Conservation (phyloP, 2,888 invertebrate genomes). For the Loripinus fragilis region DNA sequence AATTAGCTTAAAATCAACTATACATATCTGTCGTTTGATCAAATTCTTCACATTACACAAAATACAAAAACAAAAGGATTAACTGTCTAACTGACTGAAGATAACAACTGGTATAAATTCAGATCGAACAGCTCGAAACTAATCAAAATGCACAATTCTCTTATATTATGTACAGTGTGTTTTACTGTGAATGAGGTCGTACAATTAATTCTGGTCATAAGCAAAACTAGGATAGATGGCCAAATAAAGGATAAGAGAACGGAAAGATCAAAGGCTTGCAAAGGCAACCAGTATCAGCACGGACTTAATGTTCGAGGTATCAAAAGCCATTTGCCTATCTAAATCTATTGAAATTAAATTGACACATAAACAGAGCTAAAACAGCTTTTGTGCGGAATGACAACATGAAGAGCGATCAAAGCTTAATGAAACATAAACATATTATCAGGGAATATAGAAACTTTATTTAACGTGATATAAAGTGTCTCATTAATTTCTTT, state of each 20-base stretch:
- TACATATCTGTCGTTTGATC: too few relatives aligned
- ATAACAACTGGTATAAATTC: too few relatives aligned
- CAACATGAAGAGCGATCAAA: conserved; percentile 9
- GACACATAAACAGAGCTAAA: conserved; percentile 4
- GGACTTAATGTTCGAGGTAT: conserved; percentile 11
- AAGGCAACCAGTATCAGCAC: background rate
- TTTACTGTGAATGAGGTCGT: too few relatives aligned
- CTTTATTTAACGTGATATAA: conserved; percentile 6
- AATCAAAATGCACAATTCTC: too few relatives aligned
- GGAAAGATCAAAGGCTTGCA: background rate
- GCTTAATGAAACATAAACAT: conserved; percentile 5
- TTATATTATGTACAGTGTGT: too few relatives aligned
- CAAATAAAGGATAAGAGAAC: background rate
- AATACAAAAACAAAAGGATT: too few relatives aligned
- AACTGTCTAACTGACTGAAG: too few relatives aligned
- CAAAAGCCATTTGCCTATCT: conserved; percentile 12
- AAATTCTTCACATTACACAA: too few relatives aligned
- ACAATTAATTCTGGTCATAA: conserved; percentile 2
- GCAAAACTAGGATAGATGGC: conserved; percentile 1
- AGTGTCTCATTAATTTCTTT: conserved; percentile 13
- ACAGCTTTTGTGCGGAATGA: conserved; percentile 12
- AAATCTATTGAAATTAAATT: conserved; percentile 4
- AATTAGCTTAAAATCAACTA: too few relatives aligned
- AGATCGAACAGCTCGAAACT: too few relatives aligned
- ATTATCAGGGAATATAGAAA: conserved; percentile 1